Percentiles rank a stretch among this genome's conserved stretches.
Evolutionary conservation across 1,140 invertebrate genomes (phyloP).

Genomic region (Calephelis virginiensis): DNA sequence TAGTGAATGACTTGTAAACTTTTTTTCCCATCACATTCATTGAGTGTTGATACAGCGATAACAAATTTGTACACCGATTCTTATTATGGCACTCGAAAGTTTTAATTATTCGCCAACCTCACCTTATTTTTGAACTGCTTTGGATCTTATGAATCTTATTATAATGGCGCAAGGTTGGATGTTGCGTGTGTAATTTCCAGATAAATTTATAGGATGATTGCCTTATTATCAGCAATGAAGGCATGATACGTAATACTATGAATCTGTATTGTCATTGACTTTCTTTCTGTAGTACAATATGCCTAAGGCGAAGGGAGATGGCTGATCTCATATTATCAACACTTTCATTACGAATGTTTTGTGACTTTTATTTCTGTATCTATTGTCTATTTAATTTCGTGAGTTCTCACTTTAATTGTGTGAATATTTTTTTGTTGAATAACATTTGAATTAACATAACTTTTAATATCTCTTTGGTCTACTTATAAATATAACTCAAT

Average conservation of each 20-base stretch:
- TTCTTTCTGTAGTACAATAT: slow-evolving; percentile 50
- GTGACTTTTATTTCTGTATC: slow-evolving; percentile 5
- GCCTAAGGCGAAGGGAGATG: slow-evolving; percentile 22
- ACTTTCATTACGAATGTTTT: slow-evolving; percentile 20
- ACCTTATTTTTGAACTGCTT: slow-evolving; percentile 27
- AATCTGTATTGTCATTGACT: slow-evolving; percentile 49
- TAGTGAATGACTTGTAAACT: slow-evolving; percentile 6
- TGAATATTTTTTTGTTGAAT: neutral
- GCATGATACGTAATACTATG: slow-evolving; percentile 51
- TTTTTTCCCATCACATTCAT: slow-evolving; percentile 22
- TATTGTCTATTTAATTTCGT: slow-evolving; percentile 3
- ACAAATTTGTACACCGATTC: slow-evolving; percentile 30
- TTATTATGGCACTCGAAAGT: slow-evolving; percentile 51
- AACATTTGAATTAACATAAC: neutral
- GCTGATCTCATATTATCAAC: slow-evolving; percentile 16
- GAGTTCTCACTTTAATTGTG: slow-evolving; percentile 8
- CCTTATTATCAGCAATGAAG: slow-evolving; percentile 35
- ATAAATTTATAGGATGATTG: slow-evolving; percentile 23
- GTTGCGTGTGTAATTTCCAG: slow-evolving; percentile 14
- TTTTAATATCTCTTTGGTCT: neutral
- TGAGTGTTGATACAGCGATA: slow-evolving; percentile 32
- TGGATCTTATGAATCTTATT: slow-evolving; percentile 13
- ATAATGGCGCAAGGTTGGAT: neutral
- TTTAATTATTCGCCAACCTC: slow-evolving; percentile 51
- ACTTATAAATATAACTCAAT: neutral